Conservation (phyloP, 2,113 vertebrate species). For the Laterallus jamaicensis region DNA sequence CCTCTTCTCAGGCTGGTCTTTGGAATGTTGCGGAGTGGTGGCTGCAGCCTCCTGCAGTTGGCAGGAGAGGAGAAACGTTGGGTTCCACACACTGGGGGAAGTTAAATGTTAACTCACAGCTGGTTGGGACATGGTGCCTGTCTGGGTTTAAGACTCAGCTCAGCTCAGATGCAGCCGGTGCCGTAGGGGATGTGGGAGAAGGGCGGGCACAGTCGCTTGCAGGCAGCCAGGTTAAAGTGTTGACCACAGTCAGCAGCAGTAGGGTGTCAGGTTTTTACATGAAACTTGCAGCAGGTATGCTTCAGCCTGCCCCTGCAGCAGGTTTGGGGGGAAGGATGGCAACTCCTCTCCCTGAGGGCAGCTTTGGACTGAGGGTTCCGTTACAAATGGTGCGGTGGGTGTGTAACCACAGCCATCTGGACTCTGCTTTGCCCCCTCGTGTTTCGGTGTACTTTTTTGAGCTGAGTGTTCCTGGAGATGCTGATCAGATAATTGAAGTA, state of each 20-base stretch:
- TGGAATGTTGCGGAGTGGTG: background rate
- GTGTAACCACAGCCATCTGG: background rate
- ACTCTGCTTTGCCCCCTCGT: background rate
- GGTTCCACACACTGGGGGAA: background rate
- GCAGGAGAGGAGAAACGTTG: background rate
- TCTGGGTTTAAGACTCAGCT: background rate
- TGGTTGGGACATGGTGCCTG: rapidly evolving
- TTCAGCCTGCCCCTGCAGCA: background rate
- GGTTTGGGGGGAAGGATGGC: background rate
- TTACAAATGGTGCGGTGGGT: rapidly evolving
- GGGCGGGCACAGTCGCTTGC: rapidly evolving
- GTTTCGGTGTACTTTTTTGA: background rate
- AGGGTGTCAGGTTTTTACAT: background rate
- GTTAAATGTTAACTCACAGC: background rate
- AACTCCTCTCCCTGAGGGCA: background rate
- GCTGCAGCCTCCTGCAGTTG: background rate
- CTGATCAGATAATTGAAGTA: background rate
- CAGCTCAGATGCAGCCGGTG: background rate
- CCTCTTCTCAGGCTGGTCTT: background rate
- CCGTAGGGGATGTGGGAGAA: background rate
- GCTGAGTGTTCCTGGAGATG: background rate
- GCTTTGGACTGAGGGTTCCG: background rate
- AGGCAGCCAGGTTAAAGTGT: rapidly evolving
- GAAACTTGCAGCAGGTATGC: background rate
- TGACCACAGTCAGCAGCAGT: rapidly evolving